Base-by-base conservation (phyloP, 2,113 vertebrate species). In the Notothenia rossii region DNA sequence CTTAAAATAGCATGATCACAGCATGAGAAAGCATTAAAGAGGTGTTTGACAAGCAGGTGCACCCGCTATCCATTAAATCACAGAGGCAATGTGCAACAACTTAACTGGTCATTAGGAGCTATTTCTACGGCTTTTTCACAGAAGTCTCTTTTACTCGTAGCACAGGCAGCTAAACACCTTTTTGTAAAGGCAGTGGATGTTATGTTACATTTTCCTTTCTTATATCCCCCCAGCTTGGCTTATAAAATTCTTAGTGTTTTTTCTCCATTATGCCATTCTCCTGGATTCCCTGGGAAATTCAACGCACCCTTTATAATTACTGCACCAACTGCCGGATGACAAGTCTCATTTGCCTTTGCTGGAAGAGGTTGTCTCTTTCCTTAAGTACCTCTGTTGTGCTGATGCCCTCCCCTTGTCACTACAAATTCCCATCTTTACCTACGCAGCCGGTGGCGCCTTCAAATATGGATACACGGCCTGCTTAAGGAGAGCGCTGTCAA, bases 311-410 rank as follows among this genome's bases (percentile, higher is more conserved):
- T 90, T 91, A 88, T 92, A 92, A 94, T 95, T 93, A 94, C 89
- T 85, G 83, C 91, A 87, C 93, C 93, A 94, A 94, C 91, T 94
- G 94, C 88, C 89, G 82, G 76, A 91, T 94, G 93, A 92, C 91
- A 94, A 89, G 91, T 82, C 91, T 93, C 87, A 90, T 94, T 92
- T 92, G 89, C 77, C 85, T 89, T 84, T 82, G 63, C 87, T 70
- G 84, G 81, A 66, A 87, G 86, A 88, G 87, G 71, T 83, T 89
- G 85, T 94, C 94, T 90, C 82, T 77, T 87, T 82, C 86, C 88
- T 83, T 75, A 90, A 92, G 87, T 93, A 87, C 84, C 90, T 87
- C 86, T 77, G 92, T 86, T 89, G 91, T 90, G 83, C 79, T 58
- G 77, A 85, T 79, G 89, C 90, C 85, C 86, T 88, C 86, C 77